Percentiles rank a stretch among this genome's conserved stretches.
Evolutionary conservation across 1,140 invertebrate species (phyloP).

Genomic region (Coptotermes formosanus): DNA sequence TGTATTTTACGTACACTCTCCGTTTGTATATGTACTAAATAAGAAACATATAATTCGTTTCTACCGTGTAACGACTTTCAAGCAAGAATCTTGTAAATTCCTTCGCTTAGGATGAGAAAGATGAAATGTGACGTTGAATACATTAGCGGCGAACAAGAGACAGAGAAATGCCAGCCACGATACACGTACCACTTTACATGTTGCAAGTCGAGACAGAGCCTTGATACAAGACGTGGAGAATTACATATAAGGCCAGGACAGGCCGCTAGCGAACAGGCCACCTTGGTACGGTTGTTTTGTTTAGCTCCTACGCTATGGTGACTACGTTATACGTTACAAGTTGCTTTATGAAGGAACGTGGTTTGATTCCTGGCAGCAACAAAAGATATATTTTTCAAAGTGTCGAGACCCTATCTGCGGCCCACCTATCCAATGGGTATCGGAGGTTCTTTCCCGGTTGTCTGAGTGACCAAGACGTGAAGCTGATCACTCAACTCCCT

Average conservation of each 20-base stretch:
- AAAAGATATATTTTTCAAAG: too few relatives aligned
- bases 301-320: neutral
- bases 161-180: neutral
- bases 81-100: neutral
- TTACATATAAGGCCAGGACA: constrained; percentile 10
- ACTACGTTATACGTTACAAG: too few relatives aligned
- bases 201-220: neutral
- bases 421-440: too few relatives aligned
- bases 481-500: too few relatives aligned
- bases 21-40: neutral
- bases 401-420: too few relatives aligned
- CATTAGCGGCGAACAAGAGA: constrained; percentile 7
- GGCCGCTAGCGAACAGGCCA: neutral
- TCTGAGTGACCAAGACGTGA: too few relatives aligned
- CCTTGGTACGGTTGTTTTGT: too few relatives aligned
- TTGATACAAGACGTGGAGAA: neutral
- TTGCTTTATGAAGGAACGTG: too few relatives aligned
- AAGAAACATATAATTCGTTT: neutral
- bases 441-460: too few relatives aligned
- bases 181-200: neutral
- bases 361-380: too few relatives aligned
- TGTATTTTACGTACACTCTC: neutral
- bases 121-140: constrained; percentile 17
- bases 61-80: neutral
- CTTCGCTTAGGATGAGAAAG: neutral